Evolutionary conservation across 2,113 vertebrate species (phyloP), one percentile per base, ranked within the genome.

Genomic region (Nothoprocta perdicaria): DNA sequence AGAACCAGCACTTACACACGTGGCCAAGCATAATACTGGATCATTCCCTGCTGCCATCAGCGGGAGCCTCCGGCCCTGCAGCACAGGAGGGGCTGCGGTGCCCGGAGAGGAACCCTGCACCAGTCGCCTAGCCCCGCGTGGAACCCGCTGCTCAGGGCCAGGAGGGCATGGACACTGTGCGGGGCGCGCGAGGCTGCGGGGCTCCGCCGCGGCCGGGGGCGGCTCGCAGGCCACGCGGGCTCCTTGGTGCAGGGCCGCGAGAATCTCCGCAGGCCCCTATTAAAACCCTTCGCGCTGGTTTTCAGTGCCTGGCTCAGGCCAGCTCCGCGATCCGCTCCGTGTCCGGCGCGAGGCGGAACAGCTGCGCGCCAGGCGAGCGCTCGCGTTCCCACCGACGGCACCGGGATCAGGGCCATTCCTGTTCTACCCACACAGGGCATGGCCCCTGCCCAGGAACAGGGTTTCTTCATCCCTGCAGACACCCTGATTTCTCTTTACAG

Each of bases 1-100:
- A 95, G 80, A 87, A 11, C 86, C 82, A 93, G 75, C 89, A 89
- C 75, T 93, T 61, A 60, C 92, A 79, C 84, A 38, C 86, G 85
- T 75, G 35, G 81, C 73, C 86, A 69, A 86, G 43, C 58, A 38
- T 38, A 38, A 38, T 38, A 38, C 8, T 96, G 96, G 66, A 94
- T 96, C 95, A 96, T 96, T 96, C 96, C 95, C 95, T 43, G 86
- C 82, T 71, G 63, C 50, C 89, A 85, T 89, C 84, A 12, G 24
- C 60, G 78, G 15, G 60, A 93, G 60, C 92, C 94, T 95, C 86
- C 82, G 96, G 95, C 72, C 92, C 89, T 95, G 91, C 81, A 87
- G 84, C 63, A 92, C 67, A 95, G 60, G 86, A 92, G 89, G 93
- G 67, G 86, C 86, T 53, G 63, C 88, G 87, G 84, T 91, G 58